A percentile compares a stretch with the other conserved stretches of the same genome.
These are phyloP conservation scores for Bufo gargarizans DNA, from an alignment of 2,113 vertebrate genomes.

Conservation along the genomic window DNA sequence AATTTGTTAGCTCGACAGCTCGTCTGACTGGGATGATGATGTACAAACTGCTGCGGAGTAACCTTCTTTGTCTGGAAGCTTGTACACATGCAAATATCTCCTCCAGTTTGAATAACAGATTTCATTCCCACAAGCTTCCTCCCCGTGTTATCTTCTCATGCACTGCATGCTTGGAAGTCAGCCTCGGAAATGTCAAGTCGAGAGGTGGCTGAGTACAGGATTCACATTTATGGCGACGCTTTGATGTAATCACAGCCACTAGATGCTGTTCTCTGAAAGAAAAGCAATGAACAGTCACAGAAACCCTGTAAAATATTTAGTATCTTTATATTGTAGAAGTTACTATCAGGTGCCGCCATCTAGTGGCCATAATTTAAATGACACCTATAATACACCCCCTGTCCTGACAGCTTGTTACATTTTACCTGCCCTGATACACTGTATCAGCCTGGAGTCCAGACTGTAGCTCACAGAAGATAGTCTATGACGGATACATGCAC, in stretches of 20 bases:
- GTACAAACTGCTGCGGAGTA: slow-evolving; percentile 27
- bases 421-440: too few relatives aligned
- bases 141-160: slow-evolving; percentile 21
- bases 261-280: background rate
- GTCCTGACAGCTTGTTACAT: background rate
- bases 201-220: slow-evolving; percentile 14
- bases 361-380: background rate
- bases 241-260: slow-evolving; percentile 20
- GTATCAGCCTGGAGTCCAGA: background rate
- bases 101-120: slow-evolving; percentile 46
- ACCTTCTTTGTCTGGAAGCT: slow-evolving; percentile 45
- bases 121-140: slow-evolving; percentile 32
- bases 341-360: background rate
- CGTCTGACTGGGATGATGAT: slow-evolving; percentile 16
- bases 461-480: too few relatives aligned
- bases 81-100: slow-evolving; percentile 50
- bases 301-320: background rate
- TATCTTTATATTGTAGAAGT: background rate
- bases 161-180: slow-evolving; percentile 35
- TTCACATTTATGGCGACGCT: slow-evolving; percentile 18
- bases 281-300: background rate
- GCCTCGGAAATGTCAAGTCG: slow-evolving; percentile 46
- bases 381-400: background rate
- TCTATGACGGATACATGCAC: too few relatives aligned
- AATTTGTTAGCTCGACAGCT: slow-evolving; percentile 35